Evolutionary conservation across 2,113 vertebrate genomes (phyloP).

Genomic region (Melanerpes formicivorus): DNA sequence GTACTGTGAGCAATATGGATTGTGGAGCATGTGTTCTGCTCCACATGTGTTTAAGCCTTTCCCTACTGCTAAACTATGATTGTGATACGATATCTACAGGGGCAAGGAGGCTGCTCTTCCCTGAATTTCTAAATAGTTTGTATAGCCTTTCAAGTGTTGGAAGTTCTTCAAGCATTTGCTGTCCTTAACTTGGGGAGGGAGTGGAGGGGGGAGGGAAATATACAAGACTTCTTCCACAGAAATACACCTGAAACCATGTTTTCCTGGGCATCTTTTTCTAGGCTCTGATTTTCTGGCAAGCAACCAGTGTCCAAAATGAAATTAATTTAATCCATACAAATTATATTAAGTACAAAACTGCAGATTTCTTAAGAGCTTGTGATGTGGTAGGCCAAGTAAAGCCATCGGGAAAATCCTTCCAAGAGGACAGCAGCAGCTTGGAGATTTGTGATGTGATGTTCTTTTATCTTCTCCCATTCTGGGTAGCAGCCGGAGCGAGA

Average conservation of each 20-base stretch:
- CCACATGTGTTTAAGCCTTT: background rate
- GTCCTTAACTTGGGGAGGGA: background rate
- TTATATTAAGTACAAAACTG: background rate
- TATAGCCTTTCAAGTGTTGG: background rate
- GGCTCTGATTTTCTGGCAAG: background rate
- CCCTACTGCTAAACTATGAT: background rate
- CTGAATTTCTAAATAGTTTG: background rate
- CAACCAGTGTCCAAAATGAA: background rate
- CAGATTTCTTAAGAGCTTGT: background rate
- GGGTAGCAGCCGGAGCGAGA: background rate
- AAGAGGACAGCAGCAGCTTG: accelerated
- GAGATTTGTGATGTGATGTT: background rate
- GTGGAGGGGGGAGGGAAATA: too few relatives aligned
- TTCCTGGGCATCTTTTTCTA: background rate
- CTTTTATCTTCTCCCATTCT: background rate
- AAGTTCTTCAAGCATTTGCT: background rate
- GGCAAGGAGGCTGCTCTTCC: background rate
- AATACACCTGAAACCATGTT: accelerated
- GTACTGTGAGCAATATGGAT: background rate
- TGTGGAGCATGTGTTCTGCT: background rate
- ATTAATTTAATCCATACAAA: background rate
- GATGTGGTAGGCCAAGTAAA: background rate
- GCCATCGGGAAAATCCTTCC: background rate
- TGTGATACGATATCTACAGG: background rate
- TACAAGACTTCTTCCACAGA: background rate